Percentiles rank a stretch among this genome's conserved stretches.
These are phyloP conservation scores for Hylaeus anthracinus DNA, from an alignment of 1,140 invertebrate species.

Conservation along the genomic window DNA sequence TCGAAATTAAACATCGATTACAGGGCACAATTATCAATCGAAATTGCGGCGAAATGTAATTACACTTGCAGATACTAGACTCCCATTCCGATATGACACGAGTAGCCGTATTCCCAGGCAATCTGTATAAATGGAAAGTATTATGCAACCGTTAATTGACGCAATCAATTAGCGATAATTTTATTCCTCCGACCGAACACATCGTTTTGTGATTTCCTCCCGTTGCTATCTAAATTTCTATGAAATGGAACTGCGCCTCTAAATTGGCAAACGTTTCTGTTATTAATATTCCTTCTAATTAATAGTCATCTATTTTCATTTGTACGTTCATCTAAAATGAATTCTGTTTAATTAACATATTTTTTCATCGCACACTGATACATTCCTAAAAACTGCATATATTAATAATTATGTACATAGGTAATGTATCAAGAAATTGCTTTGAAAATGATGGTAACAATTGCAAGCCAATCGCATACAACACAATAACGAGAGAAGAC, in stretches of 20 bases:
- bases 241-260: neutral
- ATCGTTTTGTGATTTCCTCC: neutral
- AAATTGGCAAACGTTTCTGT: neutral
- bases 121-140: conserved; percentile 3
- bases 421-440: too few species aligned
- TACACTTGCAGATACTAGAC: neutral
- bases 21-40: neutral
- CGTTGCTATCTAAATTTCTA: neutral
- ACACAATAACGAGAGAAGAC: neutral
- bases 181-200: neutral
- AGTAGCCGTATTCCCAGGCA: neutral
- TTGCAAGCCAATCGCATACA: neutral
- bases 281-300: conserved; percentile 20
- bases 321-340: neutral
- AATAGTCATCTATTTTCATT: neutral
- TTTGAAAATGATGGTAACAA: too few species aligned
- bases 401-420: too few species aligned
- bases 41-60: neutral
- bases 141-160: conserved; percentile 1
- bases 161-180: conserved; percentile 18
- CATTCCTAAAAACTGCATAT: neutral
- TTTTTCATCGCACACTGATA: conserved; percentile 2
- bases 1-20: neutral
- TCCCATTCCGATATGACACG: neutral
- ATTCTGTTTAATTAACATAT: conserved; percentile 1